phyloP scores from a whole-genome alignment of 2,888 invertebrate species.

The Macrosiphum euphorbiae region DNA sequence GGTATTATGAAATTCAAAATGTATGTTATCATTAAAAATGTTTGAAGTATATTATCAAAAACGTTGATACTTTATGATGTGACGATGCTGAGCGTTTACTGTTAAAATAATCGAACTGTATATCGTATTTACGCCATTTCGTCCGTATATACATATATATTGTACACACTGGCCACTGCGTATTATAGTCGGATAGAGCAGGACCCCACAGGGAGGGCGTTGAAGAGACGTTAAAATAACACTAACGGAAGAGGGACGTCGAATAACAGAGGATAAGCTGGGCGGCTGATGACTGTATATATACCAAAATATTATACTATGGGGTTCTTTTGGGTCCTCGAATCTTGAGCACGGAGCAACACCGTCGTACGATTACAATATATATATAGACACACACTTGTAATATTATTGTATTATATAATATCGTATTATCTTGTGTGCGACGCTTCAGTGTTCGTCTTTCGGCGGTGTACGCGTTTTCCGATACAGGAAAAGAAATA shows the following conservation, averaged over 20 bases:
- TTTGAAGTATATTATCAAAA: neutral
- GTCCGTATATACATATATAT: no score
- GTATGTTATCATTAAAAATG: neutral
- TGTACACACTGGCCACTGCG: neutral
- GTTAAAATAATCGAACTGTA: neutral
- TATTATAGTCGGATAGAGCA: neutral
- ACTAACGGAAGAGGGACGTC: constrained; percentile 39
- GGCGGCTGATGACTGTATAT: constrained; percentile 26
- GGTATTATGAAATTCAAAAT: neutral
- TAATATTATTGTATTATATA: constrained; percentile 41
- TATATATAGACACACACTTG: constrained; percentile 14
- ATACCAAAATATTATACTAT: neutral
- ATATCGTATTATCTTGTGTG: neutral
- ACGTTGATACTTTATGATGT: no score
- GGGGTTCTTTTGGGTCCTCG: constrained; percentile 26
- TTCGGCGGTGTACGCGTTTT: neutral
- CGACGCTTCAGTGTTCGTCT: neutral
- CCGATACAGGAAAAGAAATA: neutral
- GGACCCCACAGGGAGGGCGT: constrained; percentile 42
- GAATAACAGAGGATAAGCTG: constrained; percentile 50
- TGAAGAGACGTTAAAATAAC: constrained; percentile 58
- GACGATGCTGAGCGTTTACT: no score
- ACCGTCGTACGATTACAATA: neutral
- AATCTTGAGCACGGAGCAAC: constrained; percentile 21
- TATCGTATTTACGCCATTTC: neutral